A percentile compares a stretch with the other conserved stretches of the same genome.
Conservation (phyloP, 1,140 invertebrate species). For the Trichomalopsis sarcophagae region DNA sequence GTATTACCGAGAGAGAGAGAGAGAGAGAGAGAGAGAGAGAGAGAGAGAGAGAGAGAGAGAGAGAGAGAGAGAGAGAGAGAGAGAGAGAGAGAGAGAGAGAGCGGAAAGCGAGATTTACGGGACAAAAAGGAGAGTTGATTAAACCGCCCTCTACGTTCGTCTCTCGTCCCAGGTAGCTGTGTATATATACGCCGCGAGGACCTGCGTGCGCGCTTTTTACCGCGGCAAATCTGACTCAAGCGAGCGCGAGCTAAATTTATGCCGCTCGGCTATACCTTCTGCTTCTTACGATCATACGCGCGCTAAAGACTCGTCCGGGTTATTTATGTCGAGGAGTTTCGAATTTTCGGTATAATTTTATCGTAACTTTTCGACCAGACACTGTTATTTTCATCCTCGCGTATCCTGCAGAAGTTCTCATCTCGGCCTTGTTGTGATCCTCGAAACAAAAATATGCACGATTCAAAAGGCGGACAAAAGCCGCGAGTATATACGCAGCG, state of each 20-base stretch:
- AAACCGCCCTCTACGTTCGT: conserved; percentile 48
- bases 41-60: conserved; percentile 14
- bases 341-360: not conserved
- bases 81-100: conserved; percentile 16
- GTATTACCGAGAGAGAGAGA: conserved; percentile 8
- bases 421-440: too few relatives aligned
- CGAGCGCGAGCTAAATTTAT: not conserved
- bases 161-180: not conserved
- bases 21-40: not conserved
- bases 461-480: conserved; percentile 6
- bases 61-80: conserved; percentile 18
- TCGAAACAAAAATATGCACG: not conserved
- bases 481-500: not conserved
- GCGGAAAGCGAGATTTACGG: conserved; percentile 59
- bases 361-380: too few relatives aligned
- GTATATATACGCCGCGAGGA: not conserved
- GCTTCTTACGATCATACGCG: not conserved
- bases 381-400: too few relatives aligned
- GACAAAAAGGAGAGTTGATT: conserved; percentile 63
- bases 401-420: too few relatives aligned
- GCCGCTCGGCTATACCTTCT: not conserved
- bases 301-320: not conserved
- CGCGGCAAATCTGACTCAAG: conserved; percentile 4
- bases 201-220: conserved; percentile 2
- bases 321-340: not conserved